Evolutionary conservation across 2,888 invertebrate species (phyloP).

Genomic region (Emmelina monodactyla): DNA sequence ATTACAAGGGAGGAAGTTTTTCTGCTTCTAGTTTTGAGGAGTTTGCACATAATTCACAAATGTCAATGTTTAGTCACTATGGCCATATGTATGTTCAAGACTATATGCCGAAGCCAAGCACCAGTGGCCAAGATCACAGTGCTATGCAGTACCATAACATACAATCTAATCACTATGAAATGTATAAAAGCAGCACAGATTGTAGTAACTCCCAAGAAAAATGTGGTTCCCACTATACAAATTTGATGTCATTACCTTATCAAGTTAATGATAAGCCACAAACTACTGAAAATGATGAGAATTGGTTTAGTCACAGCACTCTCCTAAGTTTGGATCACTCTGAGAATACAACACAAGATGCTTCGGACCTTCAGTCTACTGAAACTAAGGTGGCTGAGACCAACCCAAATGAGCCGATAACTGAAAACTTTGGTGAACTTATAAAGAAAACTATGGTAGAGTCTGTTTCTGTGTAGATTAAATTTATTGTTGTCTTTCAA

Average conservation of each 20-base stretch:
- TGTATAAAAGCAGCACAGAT: constrained; percentile 45
- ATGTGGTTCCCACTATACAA: constrained; percentile 68
- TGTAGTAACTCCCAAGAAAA: constrained; percentile 54
- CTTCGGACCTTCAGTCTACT: constrained; percentile 23
- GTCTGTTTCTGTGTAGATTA: constrained; percentile 80
- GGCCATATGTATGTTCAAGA: constrained; percentile 55
- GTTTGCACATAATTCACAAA: constrained; percentile 60
- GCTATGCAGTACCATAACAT: constrained; percentile 36
- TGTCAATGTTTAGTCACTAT: constrained; percentile 59
- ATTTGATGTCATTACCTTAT: constrained; percentile 71
- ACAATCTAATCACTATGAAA: constrained; percentile 45
- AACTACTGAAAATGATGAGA: constrained; percentile 59
- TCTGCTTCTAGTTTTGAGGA: constrained; percentile 60
- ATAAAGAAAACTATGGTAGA: constrained; percentile 93
- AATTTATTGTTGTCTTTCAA: constrained; percentile 52
- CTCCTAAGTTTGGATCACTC: constrained; percentile 43
- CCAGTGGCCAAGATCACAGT: constrained; percentile 34
- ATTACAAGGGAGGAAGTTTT: constrained; percentile 48
- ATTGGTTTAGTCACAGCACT: constrained; percentile 57
- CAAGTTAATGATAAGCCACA: constrained; percentile 74
- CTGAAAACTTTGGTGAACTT: constrained; percentile 88
- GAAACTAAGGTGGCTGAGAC: constrained; percentile 24
- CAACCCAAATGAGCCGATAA: constrained; percentile 29
- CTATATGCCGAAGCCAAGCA: constrained; percentile 42
- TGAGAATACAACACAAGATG: constrained; percentile 43